Conservation (phyloP, 1,140 invertebrate genomes). For the Bathynomus jamesi region DNA sequence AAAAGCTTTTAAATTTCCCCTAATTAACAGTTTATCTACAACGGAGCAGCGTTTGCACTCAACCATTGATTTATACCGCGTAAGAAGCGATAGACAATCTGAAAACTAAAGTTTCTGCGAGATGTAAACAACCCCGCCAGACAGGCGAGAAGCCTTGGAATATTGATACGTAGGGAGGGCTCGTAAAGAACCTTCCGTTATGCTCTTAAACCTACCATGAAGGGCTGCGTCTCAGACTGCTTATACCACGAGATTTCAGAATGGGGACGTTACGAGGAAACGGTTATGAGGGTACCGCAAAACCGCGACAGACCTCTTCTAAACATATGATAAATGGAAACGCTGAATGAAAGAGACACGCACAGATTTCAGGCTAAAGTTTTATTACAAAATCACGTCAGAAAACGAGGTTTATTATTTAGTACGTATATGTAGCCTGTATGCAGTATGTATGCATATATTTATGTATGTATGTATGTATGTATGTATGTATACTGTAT, state of each 20-base stretch:
- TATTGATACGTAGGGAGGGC: background rate
- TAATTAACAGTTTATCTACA: background rate
- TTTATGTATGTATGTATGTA: background rate
- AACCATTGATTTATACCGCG: background rate
- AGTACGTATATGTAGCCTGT: background rate
- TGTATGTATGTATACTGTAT: background rate
- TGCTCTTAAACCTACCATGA: background rate
- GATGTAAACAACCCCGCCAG: background rate
- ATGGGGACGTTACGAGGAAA: background rate
- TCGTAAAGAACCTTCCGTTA: background rate
- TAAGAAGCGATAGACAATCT: background rate
- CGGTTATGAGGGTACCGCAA: background rate
- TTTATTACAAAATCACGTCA: background rate
- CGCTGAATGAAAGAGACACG: background rate
- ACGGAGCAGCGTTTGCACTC: background rate
- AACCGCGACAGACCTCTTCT: no score
- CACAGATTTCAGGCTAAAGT: background rate
- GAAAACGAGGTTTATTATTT: background rate
- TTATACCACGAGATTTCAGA: no score
- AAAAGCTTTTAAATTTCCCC: background rate
- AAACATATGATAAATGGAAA: no score
- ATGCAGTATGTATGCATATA: background rate
- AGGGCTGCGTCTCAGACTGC: background rate
- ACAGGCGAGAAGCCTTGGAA: background rate
- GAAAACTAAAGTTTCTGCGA: background rate